A percentile compares a stretch with the other conserved stretches of the same genome.
Evolutionary conservation across 1,140 invertebrate species (phyloP).

Genomic region (Papilio helenus): DNA sequence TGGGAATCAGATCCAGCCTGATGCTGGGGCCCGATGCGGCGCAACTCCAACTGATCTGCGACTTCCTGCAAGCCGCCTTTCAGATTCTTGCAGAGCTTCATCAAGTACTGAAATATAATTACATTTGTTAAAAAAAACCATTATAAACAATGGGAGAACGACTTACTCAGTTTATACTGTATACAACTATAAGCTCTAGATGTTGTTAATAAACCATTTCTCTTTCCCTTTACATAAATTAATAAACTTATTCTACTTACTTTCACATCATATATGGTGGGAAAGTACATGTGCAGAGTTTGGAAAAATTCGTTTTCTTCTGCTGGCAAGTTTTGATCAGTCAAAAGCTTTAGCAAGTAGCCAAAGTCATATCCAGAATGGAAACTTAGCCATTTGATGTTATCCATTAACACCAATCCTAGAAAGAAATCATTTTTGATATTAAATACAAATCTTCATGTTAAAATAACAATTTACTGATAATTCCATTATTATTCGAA

Average conservation of each 20-base stretch:
- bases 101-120: conserved; percentile 89
- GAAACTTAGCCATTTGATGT: conserved; percentile 99
- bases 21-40: conserved; percentile 97
- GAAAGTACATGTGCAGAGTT: conserved; percentile 96
- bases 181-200: background rate
- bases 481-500: too few relatives aligned
- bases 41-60: conserved; percentile 94
- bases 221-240: background rate
- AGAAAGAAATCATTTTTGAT: conserved; percentile 42
- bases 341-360: conserved; percentile 96
- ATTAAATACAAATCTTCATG: background rate
- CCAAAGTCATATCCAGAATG: conserved; percentile 99
- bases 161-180: background rate
- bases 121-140: background rate
- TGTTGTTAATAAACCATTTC: background rate
- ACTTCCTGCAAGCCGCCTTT: conserved; percentile 99
- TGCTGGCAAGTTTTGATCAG: conserved; percentile 93
- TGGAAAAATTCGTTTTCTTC: conserved; percentile 98
- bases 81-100: conserved; percentile 99
- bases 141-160: background rate
- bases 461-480: too few relatives aligned
- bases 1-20: conserved; percentile 99
- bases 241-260: conserved; percentile 72
- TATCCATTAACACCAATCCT: conserved; percentile 96
- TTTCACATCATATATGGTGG: conserved; percentile 98